These are phyloP conservation scores for Bellardia pandia DNA, from an alignment of 2,888 invertebrate genomes.

Conservation along the genomic window DNA sequence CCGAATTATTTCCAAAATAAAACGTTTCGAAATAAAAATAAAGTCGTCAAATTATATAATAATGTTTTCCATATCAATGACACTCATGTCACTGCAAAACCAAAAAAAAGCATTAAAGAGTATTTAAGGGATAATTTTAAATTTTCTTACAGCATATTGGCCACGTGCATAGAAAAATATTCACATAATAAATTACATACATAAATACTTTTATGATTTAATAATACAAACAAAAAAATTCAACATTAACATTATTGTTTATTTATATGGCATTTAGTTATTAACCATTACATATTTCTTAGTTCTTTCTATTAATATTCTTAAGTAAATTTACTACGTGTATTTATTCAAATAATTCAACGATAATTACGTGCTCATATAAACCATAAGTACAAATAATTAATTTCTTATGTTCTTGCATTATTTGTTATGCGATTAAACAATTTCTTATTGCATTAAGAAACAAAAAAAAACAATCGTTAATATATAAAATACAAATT, in stretches of 20 bases:
- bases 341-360: conserved; percentile 31
- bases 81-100: not conserved
- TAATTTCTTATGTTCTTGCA: conserved; percentile 47
- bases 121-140: no score
- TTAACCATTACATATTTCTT: not conserved
- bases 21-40: no score
- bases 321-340: not conserved
- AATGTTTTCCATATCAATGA: not conserved
- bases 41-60: not conserved
- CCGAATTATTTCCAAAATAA: no score
- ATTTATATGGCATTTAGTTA: not conserved
- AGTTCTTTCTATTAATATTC: not conserved
- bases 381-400: conserved; percentile 55
- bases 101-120: not conserved
- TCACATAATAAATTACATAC: conserved; percentile 1
- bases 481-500: conserved; percentile 40
- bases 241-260: not conserved
- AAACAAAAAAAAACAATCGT: not conserved
- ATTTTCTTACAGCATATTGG: not conserved
- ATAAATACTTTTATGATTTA: conserved; percentile 6
- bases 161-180: not conserved
- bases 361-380: conserved; percentile 53
- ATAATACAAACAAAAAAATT: not conserved
- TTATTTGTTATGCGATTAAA: not conserved
- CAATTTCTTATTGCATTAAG: not conserved